These are phyloP conservation scores for Paguma larvata DNA, from an alignment of 2,797 vertebrate genomes.

Conservation along the genomic window DNA sequence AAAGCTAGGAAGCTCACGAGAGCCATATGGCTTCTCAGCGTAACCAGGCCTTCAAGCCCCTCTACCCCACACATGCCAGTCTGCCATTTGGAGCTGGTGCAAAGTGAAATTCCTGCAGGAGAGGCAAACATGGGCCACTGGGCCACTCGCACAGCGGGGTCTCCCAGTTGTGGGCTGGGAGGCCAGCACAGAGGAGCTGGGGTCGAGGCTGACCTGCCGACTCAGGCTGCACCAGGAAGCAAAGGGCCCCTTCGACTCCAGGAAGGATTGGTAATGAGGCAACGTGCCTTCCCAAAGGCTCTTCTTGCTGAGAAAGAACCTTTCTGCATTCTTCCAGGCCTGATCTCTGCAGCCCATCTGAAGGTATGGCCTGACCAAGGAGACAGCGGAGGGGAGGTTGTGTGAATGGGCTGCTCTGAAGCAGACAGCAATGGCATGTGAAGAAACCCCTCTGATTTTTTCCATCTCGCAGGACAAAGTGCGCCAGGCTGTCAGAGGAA, in stretches of 20 bases:
- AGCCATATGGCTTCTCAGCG: neutral
- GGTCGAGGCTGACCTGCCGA: neutral
- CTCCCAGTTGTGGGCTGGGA: neutral
- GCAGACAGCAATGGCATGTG: neutral
- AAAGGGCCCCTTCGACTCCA: neutral
- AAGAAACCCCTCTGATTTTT: neutral
- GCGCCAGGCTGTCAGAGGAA: neutral
- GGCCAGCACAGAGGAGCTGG: neutral
- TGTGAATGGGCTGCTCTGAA: neutral
- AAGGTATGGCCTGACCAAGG: neutral
- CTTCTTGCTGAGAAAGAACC: neutral
- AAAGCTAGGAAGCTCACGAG: neutral
- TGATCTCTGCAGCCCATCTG: neutral
- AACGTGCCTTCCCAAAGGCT: neutral
- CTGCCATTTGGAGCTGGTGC: neutral
- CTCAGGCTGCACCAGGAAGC: neutral
- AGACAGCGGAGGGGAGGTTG: rapidly evolving
- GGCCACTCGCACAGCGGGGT: neutral
- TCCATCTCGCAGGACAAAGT: neutral
- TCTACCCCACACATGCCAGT: too few species aligned
- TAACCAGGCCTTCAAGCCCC: neutral
- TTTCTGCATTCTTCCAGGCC: neutral
- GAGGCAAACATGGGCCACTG: neutral
- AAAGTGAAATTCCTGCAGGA: neutral
- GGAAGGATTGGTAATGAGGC: neutral